Percentiles rank a stretch among this genome's conserved stretches.
Evolutionary conservation across 2,113 vertebrate species (phyloP).

Genomic region (Pimephales promelas): DNA sequence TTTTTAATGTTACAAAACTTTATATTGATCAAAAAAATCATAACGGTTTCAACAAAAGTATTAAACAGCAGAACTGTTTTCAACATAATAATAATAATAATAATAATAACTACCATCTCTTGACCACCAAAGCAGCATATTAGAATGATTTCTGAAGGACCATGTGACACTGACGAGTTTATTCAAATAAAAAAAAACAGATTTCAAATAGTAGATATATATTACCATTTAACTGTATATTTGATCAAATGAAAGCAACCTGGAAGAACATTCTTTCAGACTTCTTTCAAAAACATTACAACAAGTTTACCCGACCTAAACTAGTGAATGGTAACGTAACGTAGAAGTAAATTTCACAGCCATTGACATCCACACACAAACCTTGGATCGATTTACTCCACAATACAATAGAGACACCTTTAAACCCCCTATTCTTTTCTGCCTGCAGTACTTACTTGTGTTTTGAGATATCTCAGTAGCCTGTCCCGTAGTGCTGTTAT

Average conservation of each 20-base stretch:
- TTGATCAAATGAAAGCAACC: neutral
- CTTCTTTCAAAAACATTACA: neutral
- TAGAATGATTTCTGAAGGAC: neutral
- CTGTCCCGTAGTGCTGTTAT: conserved; percentile 6
- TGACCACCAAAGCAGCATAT: neutral
- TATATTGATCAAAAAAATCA: too few species aligned
- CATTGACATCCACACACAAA: neutral
- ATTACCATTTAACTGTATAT: neutral
- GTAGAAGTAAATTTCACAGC: neutral
- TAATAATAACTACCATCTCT: neutral
- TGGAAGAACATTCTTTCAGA: neutral
- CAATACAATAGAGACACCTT: neutral
- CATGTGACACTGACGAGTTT: neutral
- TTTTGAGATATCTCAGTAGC: neutral
- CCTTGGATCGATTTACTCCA: neutral
- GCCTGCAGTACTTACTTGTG: conserved; percentile 24
- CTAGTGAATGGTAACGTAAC: neutral
- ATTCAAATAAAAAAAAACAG: neutral
- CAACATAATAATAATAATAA: neutral
- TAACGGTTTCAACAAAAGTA: too few species aligned
- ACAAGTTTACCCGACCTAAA: neutral
- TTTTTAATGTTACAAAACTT: neutral
- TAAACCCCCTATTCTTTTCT: neutral
- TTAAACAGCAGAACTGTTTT: neutral
- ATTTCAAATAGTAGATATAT: neutral